Conservation (phyloP, 2,113 vertebrate genomes). For the Grus americana region DNA sequence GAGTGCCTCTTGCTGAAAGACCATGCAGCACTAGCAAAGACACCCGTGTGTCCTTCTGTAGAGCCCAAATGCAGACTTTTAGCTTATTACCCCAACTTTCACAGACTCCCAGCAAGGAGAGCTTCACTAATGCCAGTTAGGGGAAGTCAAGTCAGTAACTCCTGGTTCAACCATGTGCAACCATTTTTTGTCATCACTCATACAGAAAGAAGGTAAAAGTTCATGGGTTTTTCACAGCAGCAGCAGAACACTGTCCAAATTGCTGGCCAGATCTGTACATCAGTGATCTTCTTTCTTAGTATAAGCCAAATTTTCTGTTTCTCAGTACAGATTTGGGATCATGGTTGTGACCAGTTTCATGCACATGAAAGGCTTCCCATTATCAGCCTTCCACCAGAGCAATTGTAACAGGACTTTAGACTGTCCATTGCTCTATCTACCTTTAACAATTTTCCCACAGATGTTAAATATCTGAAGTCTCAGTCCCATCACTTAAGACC, state of each 20-base stretch:
- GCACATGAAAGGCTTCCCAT: neutral
- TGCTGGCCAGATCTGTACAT: neutral
- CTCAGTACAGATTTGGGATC: neutral
- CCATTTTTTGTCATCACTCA: neutral
- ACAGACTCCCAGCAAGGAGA: neutral
- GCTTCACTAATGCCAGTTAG: neutral
- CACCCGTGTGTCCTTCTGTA: neutral
- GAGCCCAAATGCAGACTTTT: neutral
- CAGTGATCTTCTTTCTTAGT: neutral
- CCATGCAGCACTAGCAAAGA: neutral
- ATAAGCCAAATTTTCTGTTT: neutral
- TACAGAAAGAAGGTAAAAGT: neutral
- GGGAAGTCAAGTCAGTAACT: neutral
- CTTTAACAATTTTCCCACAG: neutral
- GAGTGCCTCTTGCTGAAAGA: neutral
- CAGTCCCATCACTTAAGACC: neutral
- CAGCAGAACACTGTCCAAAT: neutral
- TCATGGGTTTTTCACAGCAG: neutral
- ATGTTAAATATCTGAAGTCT: neutral
- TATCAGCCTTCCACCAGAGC: neutral
- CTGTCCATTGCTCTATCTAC: neutral
- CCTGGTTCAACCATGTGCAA: neutral
- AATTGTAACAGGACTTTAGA: neutral
- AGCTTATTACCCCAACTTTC: neutral
- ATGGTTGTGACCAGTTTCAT: neutral